Percentiles rank a stretch among this genome's conserved stretches.
phyloP scores from a whole-genome alignment of 2,888 invertebrate species.

The Rutpela maculata region DNA sequence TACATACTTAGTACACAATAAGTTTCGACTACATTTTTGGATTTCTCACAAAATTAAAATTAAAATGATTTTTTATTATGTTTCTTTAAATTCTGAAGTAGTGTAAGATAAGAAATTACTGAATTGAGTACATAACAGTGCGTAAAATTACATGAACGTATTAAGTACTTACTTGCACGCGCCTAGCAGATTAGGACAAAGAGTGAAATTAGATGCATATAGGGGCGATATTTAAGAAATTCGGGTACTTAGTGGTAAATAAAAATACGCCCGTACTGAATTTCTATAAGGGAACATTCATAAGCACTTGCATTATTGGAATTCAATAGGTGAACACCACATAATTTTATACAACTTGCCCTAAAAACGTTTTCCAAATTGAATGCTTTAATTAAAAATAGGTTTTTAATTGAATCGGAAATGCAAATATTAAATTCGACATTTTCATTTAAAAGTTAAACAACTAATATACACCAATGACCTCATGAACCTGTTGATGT shows the following conservation, averaged over 20 bases:
- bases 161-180: too few relatives aligned
- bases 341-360: background rate
- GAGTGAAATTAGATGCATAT: constrained; percentile 1
- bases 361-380: background rate
- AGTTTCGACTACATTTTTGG: too few relatives aligned
- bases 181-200: background rate
- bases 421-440: constrained; percentile 3
- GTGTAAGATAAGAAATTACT: too few relatives aligned
- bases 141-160: too few relatives aligned
- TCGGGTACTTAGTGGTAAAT: background rate
- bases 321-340: background rate
- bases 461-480: background rate
- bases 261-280: background rate
- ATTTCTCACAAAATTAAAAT: too few relatives aligned
- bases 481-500: background rate
- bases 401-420: background rate
- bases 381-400: background rate
- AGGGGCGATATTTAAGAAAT: constrained; percentile 16
- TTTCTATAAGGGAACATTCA: constrained; percentile 25
- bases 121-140: too few relatives aligned
- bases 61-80: too few relatives aligned
- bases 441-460: constrained; percentile 15
- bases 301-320: background rate
- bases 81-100: too few relatives aligned
- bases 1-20: too few relatives aligned